Evolutionary conservation across 2,113 vertebrate species (phyloP).

Genomic region (Nansenia antarctica): DNA sequence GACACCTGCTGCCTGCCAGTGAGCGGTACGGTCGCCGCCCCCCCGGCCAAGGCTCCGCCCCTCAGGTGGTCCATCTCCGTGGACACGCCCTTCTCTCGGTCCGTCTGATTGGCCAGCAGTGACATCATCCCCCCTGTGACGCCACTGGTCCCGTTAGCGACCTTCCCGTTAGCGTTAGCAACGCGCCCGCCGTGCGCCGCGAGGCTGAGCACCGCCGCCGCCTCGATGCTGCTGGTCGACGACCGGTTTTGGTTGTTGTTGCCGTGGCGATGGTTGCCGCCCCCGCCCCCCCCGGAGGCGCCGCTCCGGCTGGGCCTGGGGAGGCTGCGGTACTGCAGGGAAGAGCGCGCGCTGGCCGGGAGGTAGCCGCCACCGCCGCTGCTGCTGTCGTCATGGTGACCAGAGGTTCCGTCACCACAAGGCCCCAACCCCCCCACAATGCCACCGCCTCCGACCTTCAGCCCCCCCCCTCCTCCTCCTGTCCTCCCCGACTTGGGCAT

Average conservation of each 20-base stretch:
- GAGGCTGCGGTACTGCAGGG: slow-evolving; percentile 94
- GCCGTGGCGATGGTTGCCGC: no score
- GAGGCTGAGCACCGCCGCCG: slow-evolving; percentile 66
- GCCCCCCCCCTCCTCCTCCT: slow-evolving; percentile 73
- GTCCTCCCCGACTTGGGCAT: slow-evolving; percentile 89
- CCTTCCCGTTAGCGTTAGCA: not conserved
- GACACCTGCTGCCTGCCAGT: slow-evolving; percentile 88
- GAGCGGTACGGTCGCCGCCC: slow-evolving; percentile 74
- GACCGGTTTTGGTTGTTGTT: no score
- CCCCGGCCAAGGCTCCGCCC: slow-evolving; percentile 76
- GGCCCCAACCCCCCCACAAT: no score
- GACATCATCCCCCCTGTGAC: slow-evolving; percentile 75
- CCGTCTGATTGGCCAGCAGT: slow-evolving; percentile 91
- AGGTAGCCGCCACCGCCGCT: no score
- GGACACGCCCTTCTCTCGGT: slow-evolving; percentile 94
- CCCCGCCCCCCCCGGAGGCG: slow-evolving; percentile 77
- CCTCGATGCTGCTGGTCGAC: slow-evolving; percentile 98
- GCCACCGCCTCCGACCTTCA: slow-evolving; percentile 71
- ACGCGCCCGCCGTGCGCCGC: slow-evolving; percentile 75
- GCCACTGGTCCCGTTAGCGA: slow-evolving; percentile 77
- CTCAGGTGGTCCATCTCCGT: slow-evolving; percentile 86
- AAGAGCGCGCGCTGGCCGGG: slow-evolving; percentile 86
- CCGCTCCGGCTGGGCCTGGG: slow-evolving; percentile 92
- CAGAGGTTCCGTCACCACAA: slow-evolving; percentile 68
- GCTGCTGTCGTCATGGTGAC: slow-evolving; percentile 94